phyloP scores from a whole-genome alignment of 2,888 invertebrate species.

The Hypercompe scribonia region DNA sequence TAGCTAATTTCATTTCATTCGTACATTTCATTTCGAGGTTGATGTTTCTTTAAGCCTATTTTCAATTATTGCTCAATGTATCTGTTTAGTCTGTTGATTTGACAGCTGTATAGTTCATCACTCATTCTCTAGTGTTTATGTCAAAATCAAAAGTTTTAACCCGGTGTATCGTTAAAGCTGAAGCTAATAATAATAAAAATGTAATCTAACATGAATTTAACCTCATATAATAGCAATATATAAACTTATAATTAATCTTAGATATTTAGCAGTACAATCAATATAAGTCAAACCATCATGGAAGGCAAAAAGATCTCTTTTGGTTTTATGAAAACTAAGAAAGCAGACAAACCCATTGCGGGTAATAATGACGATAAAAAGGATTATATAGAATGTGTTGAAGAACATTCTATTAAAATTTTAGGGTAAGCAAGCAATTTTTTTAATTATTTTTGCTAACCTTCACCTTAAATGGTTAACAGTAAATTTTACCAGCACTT shows the following conservation, averaged over 20 bases:
- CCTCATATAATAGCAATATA: background rate
- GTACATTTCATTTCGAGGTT: too few relatives aligned
- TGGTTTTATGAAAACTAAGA: constrained; percentile 90
- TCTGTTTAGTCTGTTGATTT: background rate
- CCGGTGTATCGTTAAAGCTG: background rate
- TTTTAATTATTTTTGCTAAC: constrained; percentile 20
- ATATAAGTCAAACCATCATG: constrained; percentile 67
- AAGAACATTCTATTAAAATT: constrained; percentile 92
- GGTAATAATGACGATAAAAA: constrained; percentile 77
- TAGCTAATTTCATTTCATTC: too few relatives aligned
- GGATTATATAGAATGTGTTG: constrained; percentile 92
- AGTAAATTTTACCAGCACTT: background rate
- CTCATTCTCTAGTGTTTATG: background rate
- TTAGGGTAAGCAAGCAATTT: constrained; percentile 86
- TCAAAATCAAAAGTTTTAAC: background rate
- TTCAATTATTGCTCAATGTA: background rate
- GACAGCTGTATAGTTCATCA: background rate
- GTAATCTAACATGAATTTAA: constrained; percentile 6
- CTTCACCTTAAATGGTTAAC: constrained; percentile 6
- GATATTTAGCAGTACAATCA: background rate
- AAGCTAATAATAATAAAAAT: background rate
- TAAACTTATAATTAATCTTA: background rate
- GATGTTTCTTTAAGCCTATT: background rate
- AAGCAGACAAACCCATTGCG: constrained; percentile 67
- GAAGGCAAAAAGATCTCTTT: constrained; percentile 93